Evolutionary conservation across 1,140 invertebrate genomes (phyloP), one percentile per base, ranked within the genome.

Genomic region (Platyura marginata): DNA sequence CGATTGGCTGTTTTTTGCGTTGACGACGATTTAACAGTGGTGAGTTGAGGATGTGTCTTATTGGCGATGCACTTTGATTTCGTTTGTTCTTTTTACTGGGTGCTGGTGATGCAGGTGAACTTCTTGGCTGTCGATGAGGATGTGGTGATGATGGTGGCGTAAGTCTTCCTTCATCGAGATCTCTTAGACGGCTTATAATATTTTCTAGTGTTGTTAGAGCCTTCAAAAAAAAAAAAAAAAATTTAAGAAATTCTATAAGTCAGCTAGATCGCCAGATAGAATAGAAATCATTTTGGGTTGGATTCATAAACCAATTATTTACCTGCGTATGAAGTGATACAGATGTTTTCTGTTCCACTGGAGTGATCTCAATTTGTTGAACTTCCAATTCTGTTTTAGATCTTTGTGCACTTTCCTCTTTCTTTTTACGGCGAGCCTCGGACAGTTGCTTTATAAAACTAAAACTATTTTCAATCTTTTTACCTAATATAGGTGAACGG

Each of bases 31-130:
- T 78, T 21, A 89, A 55, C 9, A 91, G 62, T 1, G 85, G 85
- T 1, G 80, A 83, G 61, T 84, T 88, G 21, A 88, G 68, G 25
- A 89, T 65, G 50, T 84, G 75, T 53, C 81, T 66, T 48, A 85
- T 84, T 9, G 81, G 81, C 10, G 81, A 86, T 2, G 79, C 78
- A 6, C 79, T 83, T 32, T 80, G 79, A 42, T 81, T 77, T 41
- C 80, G 65, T 51, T 79, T 76, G 29, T 71, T 66, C 66, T 79
- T 72, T 57, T 80, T 78, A 37, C 72, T 74, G 11, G 77, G 72
- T 5, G 78, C 73, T 35, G 79, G 78, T 44, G 77, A 80, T 23
- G 75, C 70, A 1, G 77, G 77, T 2, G 75, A 77, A 52, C 75
- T 77, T 49, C 79, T 70, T 6, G 79, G 78, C 37, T 79, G 56